Base-by-base conservation (phyloP, 2,888 invertebrate genomes). In the Oxytorus armatus region DNA sequence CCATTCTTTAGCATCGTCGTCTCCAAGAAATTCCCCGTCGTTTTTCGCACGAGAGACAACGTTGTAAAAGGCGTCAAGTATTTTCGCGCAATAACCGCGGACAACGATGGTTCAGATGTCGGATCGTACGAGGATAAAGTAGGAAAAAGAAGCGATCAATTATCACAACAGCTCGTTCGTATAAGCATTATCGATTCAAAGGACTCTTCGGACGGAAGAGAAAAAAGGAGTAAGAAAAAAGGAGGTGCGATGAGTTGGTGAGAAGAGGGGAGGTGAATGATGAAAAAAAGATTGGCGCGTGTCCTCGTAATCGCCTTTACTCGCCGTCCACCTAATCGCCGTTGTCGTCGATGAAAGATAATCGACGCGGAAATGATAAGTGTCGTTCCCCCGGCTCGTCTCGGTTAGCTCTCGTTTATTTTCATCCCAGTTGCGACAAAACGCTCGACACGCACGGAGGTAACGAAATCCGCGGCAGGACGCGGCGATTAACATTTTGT, bases 291-390 rank as follows among this genome's bases (percentile, higher is more conserved):
- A 23, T 33, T 21, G 47, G 70, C 29, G 51, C 16, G 25, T 63
- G 73, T 36, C 68, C 44, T 72, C 65, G 65, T 42, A 65, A 44
- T 51, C 53, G 53, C 3, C 65, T 36, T 63, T n/a, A 14, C 16
- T 29, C 57, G 61, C 14, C 16, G 8, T 57, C 70, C 29, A 16
- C 47, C 33, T 53, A 44, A 55, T 55, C 55, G 21, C 44, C 69
- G 21, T 55, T 23, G 57, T 57, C 29, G 25, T 59, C 72, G 55
- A 69, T 73, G 55, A 69, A 69, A 63, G 69, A 79, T 74, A 51
- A 79, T 73, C 47, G 61, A 65, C 55, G 36, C 55, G 73, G 74
- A 74, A 63, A 75, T 57, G 74, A 74, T 69, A 69, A 59, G 66
- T 61, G 53, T 73, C 59, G 77, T 47, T 65, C 36, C 36, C 18